Conservation (phyloP, 2,888 invertebrate genomes). For the Harpalus rubripes region DNA sequence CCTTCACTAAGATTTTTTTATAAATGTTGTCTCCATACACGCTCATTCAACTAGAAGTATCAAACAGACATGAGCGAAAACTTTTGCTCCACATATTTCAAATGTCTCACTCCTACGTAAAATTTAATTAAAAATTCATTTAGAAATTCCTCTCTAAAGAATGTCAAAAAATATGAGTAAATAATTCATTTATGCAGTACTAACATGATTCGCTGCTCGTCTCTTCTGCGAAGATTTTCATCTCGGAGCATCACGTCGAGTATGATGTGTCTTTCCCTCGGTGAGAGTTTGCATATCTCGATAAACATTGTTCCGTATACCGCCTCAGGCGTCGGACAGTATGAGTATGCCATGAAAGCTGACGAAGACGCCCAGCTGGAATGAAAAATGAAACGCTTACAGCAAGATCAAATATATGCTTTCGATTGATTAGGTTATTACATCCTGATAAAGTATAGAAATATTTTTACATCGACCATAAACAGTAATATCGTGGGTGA, state of each 20-base stretch:
- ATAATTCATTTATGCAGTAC: constrained; percentile 71
- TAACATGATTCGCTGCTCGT: constrained; percentile 80
- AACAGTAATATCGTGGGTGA: no score
- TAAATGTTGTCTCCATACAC: not conserved
- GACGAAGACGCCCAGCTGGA: not conserved
- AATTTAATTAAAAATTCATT: constrained; percentile 14
- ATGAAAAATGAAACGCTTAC: constrained; percentile 31
- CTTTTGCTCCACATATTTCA: not conserved
- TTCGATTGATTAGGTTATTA: constrained; percentile 6
- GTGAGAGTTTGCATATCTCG: constrained; percentile 75
- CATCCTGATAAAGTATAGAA: no score
- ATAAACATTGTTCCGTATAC: constrained; percentile 74
- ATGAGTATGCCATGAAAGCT: constrained; percentile 52
- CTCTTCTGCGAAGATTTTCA: constrained; percentile 78
- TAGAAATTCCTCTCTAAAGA: constrained; percentile 4
- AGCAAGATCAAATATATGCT: constrained; percentile 16
- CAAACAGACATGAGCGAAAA: not conserved
- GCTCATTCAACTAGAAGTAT: not conserved
- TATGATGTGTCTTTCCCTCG: constrained; percentile 79
- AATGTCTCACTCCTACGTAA: not conserved
- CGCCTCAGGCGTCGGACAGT: constrained; percentile 52
- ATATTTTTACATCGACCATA: no score
- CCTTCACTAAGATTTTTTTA: not conserved
- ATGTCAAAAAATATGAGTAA: not conserved
- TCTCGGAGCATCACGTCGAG: constrained; percentile 80